A percentile compares a stretch with the other conserved stretches of the same genome.
Conservation (phyloP, 2,797 vertebrate species). For the Delichon dasypus region DNA sequence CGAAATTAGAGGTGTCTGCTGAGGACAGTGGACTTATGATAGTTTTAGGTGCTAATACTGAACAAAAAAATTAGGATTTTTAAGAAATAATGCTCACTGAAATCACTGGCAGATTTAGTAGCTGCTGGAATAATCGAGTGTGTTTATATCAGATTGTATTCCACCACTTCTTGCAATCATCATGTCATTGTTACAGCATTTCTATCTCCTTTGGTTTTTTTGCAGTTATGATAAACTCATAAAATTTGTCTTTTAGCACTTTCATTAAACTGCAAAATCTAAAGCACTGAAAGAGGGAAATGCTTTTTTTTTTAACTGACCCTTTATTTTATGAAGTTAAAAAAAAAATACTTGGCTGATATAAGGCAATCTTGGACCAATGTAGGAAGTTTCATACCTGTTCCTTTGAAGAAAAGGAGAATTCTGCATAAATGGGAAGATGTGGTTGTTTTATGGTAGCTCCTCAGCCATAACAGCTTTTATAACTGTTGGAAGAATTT, state of each 20-base stretch:
- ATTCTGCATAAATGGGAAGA: slow-evolving; percentile 60
- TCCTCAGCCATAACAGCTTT: slow-evolving; percentile 60
- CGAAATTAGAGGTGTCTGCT: background rate
- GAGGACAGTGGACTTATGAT: background rate
- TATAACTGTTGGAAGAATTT: slow-evolving; percentile 65
- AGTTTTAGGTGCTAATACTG: background rate
- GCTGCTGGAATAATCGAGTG: background rate
- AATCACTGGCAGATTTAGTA: background rate
- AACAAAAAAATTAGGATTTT: background rate
- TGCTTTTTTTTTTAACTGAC: background rate
- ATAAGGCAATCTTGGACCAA: slow-evolving; percentile 15
- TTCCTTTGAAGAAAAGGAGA: slow-evolving; percentile 61
- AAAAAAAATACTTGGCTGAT: slow-evolving; percentile 16
- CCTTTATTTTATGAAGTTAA: background rate
- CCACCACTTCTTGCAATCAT: background rate
- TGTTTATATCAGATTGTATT: background rate
- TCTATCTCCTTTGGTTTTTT: background rate
- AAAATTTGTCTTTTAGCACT: background rate
- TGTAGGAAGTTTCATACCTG: slow-evolving; percentile 56
- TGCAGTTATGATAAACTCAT: background rate
- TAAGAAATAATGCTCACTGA: background rate
- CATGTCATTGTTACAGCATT: background rate
- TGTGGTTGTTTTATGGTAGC: slow-evolving; percentile 59
- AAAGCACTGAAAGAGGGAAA: background rate
- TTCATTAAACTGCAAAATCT: background rate